Conservation (phyloP, 2,888 invertebrate genomes). For the Epiblema foenella region DNA sequence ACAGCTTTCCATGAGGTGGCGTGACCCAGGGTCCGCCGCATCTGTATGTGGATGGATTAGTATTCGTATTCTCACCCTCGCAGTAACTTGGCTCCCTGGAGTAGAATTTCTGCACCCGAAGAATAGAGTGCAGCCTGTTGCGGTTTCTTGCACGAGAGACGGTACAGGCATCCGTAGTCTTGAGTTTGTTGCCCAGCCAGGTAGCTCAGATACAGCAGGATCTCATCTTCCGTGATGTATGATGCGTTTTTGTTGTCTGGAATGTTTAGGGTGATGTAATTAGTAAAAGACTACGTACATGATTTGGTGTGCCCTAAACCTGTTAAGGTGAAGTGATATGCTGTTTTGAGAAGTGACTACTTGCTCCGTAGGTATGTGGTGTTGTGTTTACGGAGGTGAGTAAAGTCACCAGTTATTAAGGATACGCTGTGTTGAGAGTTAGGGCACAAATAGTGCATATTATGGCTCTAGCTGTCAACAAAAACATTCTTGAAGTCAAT, state of each 20-base stretch:
- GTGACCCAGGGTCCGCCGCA: too few relatives aligned
- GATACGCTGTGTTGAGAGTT: too few relatives aligned
- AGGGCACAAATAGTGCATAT: too few relatives aligned
- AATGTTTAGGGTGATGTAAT: constrained; percentile 12
- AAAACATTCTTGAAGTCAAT: too few relatives aligned
- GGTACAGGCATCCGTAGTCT: constrained; percentile 89
- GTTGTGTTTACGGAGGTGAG: too few relatives aligned
- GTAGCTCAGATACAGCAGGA: constrained; percentile 88
- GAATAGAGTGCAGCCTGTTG: constrained; percentile 78
- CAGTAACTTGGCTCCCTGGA: constrained; percentile 20
- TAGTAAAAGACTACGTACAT: neutral
- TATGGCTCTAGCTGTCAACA: too few relatives aligned
- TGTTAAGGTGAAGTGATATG: neutral
- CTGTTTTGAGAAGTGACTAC: neutral
- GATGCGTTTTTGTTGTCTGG: constrained; percentile 75
- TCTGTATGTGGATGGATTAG: neutral
- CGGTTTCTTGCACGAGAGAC: constrained; percentile 91
- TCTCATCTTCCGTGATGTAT: constrained; percentile 88
- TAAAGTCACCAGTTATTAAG: too few relatives aligned
- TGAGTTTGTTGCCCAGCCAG: constrained; percentile 86
- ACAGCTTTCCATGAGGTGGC: too few relatives aligned
- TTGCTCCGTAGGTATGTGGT: too few relatives aligned
- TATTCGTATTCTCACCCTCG: constrained; percentile 2
- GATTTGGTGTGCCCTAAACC: neutral
- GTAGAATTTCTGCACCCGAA: constrained; percentile 19